Conservation (phyloP, 2,797 vertebrate species). For the Melanotaenia boesemani region DNA sequence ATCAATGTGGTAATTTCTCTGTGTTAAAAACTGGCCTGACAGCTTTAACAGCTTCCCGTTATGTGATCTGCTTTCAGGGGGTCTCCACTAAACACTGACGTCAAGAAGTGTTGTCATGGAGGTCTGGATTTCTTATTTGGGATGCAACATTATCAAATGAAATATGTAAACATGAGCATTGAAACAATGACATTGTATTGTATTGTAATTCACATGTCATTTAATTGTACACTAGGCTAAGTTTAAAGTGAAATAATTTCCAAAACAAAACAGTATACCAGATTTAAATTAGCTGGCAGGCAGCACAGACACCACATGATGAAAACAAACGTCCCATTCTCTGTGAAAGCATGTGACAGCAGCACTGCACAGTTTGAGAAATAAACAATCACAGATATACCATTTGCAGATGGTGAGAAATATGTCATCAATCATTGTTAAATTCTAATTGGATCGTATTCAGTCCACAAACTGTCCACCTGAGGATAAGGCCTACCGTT, state of each 20-base stretch:
- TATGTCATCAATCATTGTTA: constrained; percentile 65
- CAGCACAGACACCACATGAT: neutral
- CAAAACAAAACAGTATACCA: neutral
- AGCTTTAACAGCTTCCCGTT: constrained; percentile 62
- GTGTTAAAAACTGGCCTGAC: neutral
- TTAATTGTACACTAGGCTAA: neutral
- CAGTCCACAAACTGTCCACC: constrained; percentile 32
- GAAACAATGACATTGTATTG: neutral
- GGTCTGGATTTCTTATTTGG: constrained; percentile 47
- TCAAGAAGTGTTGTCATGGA: constrained; percentile 41
- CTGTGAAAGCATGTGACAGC: constrained; percentile 14
- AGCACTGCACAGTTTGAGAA: neutral
- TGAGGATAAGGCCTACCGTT: constrained; percentile 12
- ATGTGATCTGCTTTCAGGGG: constrained; percentile 64
- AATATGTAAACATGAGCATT: constrained; percentile 40
- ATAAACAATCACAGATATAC: constrained; percentile 32
- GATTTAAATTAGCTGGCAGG: constrained; percentile 8
- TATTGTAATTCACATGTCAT: neutral
- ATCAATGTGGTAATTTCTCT: too few species aligned
- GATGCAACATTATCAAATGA: constrained; percentile 25
- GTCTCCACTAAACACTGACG: constrained; percentile 68
- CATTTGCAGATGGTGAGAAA: constrained; percentile 27
- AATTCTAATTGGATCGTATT: constrained; percentile 55
- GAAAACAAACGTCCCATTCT: constrained; percentile 8
- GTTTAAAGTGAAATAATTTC: neutral